Evolutionary conservation across 2,113 vertebrate species (phyloP).

Genomic region (Sinocyclocheilus anophthalmus): DNA sequence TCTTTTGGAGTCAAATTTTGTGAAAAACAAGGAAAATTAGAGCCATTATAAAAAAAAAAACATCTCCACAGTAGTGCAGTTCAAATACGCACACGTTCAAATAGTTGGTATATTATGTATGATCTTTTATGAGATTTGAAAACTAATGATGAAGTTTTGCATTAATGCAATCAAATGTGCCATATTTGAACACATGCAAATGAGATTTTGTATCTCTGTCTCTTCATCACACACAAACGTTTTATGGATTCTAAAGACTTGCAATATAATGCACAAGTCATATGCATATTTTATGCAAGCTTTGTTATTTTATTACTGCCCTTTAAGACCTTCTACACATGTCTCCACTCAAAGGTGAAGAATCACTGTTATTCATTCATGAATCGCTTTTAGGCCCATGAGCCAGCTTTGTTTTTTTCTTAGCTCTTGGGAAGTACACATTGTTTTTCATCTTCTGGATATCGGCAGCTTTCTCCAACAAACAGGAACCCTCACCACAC

Average conservation of each 20-base stretch:
- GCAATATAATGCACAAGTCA: neutral
- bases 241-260: neutral
- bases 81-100: neutral
- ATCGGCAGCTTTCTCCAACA: slow-evolving; percentile 3
- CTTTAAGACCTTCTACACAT: neutral
- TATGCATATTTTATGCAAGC: neutral
- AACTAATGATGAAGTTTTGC: neutral
- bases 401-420: neutral
- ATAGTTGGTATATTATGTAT: neutral
- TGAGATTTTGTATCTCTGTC: neutral
- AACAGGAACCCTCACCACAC: neutral
- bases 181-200: neutral
- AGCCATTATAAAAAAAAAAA: neutral
- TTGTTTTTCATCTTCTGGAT: slow-evolving; percentile 10
- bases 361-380: neutral
- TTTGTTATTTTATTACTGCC: neutral
- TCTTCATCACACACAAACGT: neutral
- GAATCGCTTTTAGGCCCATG: neutral
- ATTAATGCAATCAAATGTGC: neutral
- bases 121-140: neutral
- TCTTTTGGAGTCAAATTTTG: neutral
- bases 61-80: neutral
- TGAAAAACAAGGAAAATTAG: no score
- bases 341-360: neutral
- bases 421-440: neutral